Evolutionary conservation across 64 coral and sea anemone genomes (phyloP).

Genomic region (Astreopora myriophthalma): DNA sequence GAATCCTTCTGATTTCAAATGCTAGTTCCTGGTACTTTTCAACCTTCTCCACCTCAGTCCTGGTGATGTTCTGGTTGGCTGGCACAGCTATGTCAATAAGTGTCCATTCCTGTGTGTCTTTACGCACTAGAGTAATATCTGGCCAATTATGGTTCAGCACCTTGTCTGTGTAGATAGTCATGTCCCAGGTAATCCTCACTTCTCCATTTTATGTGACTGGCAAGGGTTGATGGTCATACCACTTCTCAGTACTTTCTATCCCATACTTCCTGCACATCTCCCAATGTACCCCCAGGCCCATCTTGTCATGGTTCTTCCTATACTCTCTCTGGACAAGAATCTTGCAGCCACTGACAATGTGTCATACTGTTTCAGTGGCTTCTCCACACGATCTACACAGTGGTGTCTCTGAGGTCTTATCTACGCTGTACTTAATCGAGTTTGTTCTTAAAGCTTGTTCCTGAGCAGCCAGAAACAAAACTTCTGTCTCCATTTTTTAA

Average conservation of each 20-base stretch:
- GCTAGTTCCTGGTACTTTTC: neutral
- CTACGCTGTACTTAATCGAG: neutral
- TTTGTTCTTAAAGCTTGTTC: neutral
- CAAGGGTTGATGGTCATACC: no score
- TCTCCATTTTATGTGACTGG: no score
- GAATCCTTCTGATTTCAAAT: neutral
- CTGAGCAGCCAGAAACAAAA: neutral
- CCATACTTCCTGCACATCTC: constrained; percentile 3
- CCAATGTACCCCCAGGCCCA: neutral
- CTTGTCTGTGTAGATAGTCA: neutral
- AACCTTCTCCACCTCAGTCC: neutral
- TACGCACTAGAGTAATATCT: neutral
- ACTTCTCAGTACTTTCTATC: neutral
- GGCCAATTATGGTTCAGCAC: neutral
- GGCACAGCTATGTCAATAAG: neutral
- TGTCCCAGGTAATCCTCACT: no score
- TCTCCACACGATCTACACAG: constrained; percentile 36
- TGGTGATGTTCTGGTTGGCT: neutral
- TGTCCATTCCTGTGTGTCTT: neutral
- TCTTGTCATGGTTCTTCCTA: neutral
- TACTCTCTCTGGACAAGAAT: neutral
- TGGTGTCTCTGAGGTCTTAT: neutral
- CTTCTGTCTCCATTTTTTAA: constrained; percentile 22
- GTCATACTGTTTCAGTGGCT: neutral
- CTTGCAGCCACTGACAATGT: no score